Conservation (phyloP, 2,113 vertebrate genomes). For the Entomyzon cyanotis region DNA sequence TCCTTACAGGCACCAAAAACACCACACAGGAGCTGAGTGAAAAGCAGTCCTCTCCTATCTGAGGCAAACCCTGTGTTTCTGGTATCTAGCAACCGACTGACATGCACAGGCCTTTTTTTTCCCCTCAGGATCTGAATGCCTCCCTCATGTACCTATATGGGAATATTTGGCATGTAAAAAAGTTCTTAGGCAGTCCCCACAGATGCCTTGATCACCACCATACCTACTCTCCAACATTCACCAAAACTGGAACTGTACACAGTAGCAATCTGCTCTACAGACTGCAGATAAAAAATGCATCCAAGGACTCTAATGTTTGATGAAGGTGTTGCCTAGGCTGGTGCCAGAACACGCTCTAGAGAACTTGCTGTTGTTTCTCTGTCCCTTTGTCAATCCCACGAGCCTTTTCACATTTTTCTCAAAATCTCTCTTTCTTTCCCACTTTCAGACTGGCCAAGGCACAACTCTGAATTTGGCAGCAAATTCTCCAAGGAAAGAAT, state of each 20-base stretch:
- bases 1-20: not conserved
- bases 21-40: not conserved
- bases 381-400: not conserved
- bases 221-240: not conserved
- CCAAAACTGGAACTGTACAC: not conserved
- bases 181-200: not conserved
- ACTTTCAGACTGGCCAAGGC: not conserved
- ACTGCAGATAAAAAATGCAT: not conserved
- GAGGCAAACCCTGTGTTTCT: not conserved
- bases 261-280: not conserved
- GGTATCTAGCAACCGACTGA: not conserved
- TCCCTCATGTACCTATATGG: rapidly evolving
- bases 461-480: not conserved
- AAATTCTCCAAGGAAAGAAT: not conserved
- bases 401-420: not conserved
- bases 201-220: not conserved
- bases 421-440: not conserved
- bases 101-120: not conserved
- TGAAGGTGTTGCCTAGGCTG: not conserved
- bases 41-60: not conserved
- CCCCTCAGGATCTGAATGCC: not conserved
- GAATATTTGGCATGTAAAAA: not conserved
- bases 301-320: not conserved
- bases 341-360: not conserved
- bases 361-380: not conserved